Conservation (phyloP, 2,797 vertebrate genomes). For the Artibeus lituratus region DNA sequence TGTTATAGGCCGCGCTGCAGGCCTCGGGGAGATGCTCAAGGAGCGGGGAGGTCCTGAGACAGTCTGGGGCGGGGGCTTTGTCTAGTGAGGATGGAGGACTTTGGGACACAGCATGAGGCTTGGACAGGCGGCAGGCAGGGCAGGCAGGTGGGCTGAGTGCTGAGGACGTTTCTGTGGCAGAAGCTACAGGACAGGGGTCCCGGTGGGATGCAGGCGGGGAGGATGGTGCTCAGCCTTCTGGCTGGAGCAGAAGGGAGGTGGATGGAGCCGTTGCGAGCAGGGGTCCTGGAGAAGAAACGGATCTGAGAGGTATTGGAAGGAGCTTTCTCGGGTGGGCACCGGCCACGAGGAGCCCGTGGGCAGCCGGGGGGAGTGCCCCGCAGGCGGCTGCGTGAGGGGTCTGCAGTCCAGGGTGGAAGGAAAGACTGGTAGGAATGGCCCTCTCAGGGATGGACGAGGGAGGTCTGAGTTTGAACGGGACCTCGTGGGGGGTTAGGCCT, state of each 20-base stretch:
- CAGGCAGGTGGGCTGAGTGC: background rate
- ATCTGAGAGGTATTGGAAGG: background rate
- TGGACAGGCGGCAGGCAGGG: no score
- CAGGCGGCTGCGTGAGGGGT: background rate
- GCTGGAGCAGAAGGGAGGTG: background rate
- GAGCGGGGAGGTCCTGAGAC: background rate
- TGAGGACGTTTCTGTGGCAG: background rate
- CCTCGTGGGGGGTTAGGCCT: background rate
- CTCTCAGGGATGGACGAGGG: background rate
- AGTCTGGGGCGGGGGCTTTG: background rate
- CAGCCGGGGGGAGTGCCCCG: background rate
- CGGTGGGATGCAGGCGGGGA: fast-evolving
- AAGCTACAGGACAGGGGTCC: background rate
- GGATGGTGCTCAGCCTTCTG: background rate
- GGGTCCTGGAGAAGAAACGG: background rate
- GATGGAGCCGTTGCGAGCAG: background rate
- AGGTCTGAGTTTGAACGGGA: background rate
- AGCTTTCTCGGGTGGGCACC: background rate
- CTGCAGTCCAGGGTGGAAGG: background rate
- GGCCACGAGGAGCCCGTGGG: no score
- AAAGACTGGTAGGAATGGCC: background rate
- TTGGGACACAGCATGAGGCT: background rate
- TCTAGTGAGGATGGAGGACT: background rate
- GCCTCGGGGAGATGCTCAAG: background rate
- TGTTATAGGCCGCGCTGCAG: fast-evolving